Base-by-base conservation (phyloP, 2,113 vertebrate species). In the Serinus canaria region DNA sequence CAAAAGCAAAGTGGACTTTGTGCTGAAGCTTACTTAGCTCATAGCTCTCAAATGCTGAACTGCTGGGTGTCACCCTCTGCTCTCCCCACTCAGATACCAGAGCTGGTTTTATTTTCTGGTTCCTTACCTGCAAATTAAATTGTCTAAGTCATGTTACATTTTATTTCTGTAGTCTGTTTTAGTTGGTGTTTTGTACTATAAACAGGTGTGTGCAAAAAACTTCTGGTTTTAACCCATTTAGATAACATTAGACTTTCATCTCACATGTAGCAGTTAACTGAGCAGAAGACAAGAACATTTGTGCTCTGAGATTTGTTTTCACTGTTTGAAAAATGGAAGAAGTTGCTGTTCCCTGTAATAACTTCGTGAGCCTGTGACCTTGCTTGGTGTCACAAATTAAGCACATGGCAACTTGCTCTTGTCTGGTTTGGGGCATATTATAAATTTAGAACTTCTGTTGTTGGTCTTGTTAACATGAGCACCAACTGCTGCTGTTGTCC, bases 1-100 rank as follows among this genome's bases (percentile, higher is more conserved):
- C 83, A 91, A 21, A 79, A 89, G 52, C n/a, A 1, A 7, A 60
- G 62, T 64, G 94, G 83, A 82, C 90, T 95, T 97, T 79, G 92
- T 90, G 83, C 77, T 66, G 69, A 3, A 43, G 23, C 31, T 82
- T 59, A 4, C 31, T 82, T 59, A 4, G 5, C 67, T 72, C 19
- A 0, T 3, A 17, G 78, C 69, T 50, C 28, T 86, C 53, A 62
- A 67, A 75, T 87, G 70, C 73, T 60, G 58, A 53, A 24, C 56
- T 95, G 64, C 25, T 73, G 4, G 2, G 30, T 37, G 85, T 53
- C 68, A 64, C 55, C 47, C 44, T 55, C 17, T 0, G 4, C 25
- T 31, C 69, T 68, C 20, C 52, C 30, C 19, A 5, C 60, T 43
- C 9, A 1, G 25, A 11, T 4, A 43, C 33, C 46, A 43, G 72